Base-by-base conservation (phyloP, 2,113 vertebrate species). In the Tetrao urogallus region DNA sequence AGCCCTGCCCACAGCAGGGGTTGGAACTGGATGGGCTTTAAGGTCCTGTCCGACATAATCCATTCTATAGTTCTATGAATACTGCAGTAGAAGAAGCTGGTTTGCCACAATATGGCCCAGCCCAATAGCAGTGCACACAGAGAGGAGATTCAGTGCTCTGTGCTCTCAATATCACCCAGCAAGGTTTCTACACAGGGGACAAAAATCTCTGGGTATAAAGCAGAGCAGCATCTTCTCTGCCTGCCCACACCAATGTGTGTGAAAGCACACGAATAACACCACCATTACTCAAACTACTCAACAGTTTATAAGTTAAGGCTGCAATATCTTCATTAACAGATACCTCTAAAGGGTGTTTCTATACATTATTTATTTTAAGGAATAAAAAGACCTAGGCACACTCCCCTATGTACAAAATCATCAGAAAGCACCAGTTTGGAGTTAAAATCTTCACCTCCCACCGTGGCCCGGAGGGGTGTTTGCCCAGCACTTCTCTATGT, bases 31-130 rank as follows among this genome's bases (percentile, higher is more conserved):
- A 17, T 56, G 27, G 28, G 28, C 15, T 56, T 56, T 56, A 56
- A 56, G 27, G 16, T 30, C 52, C 27, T 28, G 14, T 54, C 52
- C 52, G 10, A 56, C 8, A 9, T 30, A 56, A 56, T 3, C 52
- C 15, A 56, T 56, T 56, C 52, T 30, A 56, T 30, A 16, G 17
- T 30, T 56, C 52, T 30, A 30, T 17, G 64, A 58, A 85, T 65
- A 77, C 90, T 72, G 78, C 30, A 87, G 81, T 48, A 47, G 78
- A 94, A 95, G 63, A 87, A 84, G 67, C 13, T 76, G n/a, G 25
- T 69, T 92, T 3, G 3, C 63, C 65, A 72, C 71, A 45, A 30
- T 2, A n/a, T 1, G 1, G 1, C 22, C 43, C 54, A 78, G 27
- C 3, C 2, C 8, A 36, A 70, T 36, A 66, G 43, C 30, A 4